phyloP scores from a whole-genome alignment of 1,140 invertebrate genomes.

The Asobara japonica region DNA sequence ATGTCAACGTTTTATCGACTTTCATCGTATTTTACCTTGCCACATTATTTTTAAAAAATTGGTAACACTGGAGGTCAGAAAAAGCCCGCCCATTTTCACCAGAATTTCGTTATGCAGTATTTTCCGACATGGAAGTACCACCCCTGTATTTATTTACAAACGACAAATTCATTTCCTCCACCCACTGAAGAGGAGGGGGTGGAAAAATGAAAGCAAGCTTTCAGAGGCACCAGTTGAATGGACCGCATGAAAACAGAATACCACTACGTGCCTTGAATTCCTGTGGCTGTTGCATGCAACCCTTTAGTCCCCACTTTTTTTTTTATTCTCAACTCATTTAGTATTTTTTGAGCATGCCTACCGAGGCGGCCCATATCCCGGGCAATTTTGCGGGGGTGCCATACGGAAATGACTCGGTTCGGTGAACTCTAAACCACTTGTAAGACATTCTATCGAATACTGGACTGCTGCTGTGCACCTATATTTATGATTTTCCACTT shows the following conservation, averaged over 20 bases:
- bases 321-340: neutral
- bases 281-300: neutral
- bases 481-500: too few species aligned
- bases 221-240: constrained; percentile 15
- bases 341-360: neutral
- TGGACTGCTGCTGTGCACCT: too few species aligned
- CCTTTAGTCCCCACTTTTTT: neutral
- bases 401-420: too few species aligned
- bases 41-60: too few species aligned
- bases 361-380: neutral
- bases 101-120: neutral
- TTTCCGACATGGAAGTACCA: neutral
- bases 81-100: neutral
- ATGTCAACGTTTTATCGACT: too few species aligned
- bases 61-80: too few species aligned
- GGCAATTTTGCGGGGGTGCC: too few species aligned
- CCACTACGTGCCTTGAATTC: constrained; percentile 21
- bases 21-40: too few species aligned
- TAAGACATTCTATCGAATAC: too few species aligned
- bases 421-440: too few species aligned
- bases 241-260: constrained; percentile 17
- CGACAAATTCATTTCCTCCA: neutral
- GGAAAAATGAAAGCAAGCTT: neutral
- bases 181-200: neutral
- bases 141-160: neutral